These are phyloP conservation scores for Sarcophaga bullata DNA, from an alignment of 1,140 invertebrate genomes.

Conservation along the genomic window DNA sequence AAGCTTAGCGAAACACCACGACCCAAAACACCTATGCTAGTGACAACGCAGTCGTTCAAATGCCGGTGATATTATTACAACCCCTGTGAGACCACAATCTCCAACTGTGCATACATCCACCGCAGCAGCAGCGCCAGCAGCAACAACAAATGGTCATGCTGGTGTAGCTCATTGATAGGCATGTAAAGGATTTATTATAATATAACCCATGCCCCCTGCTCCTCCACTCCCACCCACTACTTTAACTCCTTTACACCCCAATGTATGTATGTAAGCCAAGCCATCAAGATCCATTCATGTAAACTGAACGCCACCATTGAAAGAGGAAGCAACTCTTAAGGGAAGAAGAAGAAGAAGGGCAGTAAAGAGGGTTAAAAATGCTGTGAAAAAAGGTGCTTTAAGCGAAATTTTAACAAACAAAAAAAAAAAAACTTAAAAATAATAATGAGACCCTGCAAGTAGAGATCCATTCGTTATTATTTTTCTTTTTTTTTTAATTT, in stretches of 20 bases:
- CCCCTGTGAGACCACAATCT: slow-evolving; percentile 59
- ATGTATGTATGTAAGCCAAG: not conserved
- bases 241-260: not conserved
- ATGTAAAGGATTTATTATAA: not conserved
- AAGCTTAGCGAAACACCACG: slow-evolving; percentile 73
- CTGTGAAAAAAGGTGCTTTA: slow-evolving; percentile 21
- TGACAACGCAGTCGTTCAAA: slow-evolving; percentile 72
- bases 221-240: no score
- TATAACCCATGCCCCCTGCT: no score
- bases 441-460: not conserved
- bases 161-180: slow-evolving; percentile 26
- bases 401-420: slow-evolving; percentile 11
- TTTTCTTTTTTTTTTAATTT: not conserved
- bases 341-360: not conserved
- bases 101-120: not conserved
- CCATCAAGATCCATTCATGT: not conserved
- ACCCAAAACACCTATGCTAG: slow-evolving; percentile 74
- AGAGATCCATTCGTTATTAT: not conserved
- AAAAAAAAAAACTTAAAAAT: no score
- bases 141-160: slow-evolving; percentile 34
- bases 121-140: not conserved
- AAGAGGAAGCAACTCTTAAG: not conserved
- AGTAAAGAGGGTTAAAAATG: not conserved
- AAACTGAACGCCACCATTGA: no score
- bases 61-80: slow-evolving; percentile 72